These are phyloP conservation scores for Otus sunia DNA, from an alignment of 2,113 vertebrate species.

Conservation along the genomic window DNA sequence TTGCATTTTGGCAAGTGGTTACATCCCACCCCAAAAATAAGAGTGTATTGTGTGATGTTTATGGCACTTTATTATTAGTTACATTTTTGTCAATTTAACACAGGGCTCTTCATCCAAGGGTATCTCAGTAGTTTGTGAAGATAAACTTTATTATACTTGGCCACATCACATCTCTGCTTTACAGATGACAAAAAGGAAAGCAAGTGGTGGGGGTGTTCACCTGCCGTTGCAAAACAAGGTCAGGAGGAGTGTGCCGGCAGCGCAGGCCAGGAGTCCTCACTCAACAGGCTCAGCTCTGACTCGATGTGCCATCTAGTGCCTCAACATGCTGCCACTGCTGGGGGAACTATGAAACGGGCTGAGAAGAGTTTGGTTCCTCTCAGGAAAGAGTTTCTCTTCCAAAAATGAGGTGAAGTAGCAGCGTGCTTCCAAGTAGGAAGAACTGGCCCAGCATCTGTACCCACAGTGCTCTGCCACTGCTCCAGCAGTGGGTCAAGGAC, in stretches of 20 bases:
- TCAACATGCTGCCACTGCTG: not conserved
- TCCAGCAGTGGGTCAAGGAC: not conserved
- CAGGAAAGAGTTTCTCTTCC: not conserved
- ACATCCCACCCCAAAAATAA: not conserved
- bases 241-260: not conserved
- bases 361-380: not conserved
- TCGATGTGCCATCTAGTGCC: not conserved
- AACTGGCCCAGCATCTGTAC: not conserved
- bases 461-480: fast-evolving
- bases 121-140: not conserved
- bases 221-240: not conserved
- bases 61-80: not conserved
- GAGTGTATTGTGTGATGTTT: not conserved
- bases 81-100: not conserved
- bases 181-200: not conserved
- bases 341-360: fast-evolving
- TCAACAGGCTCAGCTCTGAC: fast-evolving
- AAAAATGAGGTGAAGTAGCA: not conserved
- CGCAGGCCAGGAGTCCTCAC: too few relatives aligned
- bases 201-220: not conserved
- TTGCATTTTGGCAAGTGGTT: not conserved
- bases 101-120: not conserved
- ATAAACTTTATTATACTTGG: not conserved
- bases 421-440: fast-evolving
- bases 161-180: not conserved